Evolutionary conservation across 2,797 vertebrate genomes (phyloP), one percentile per base, ranked within the genome.

Genomic region (Champsocephalus esox): DNA sequence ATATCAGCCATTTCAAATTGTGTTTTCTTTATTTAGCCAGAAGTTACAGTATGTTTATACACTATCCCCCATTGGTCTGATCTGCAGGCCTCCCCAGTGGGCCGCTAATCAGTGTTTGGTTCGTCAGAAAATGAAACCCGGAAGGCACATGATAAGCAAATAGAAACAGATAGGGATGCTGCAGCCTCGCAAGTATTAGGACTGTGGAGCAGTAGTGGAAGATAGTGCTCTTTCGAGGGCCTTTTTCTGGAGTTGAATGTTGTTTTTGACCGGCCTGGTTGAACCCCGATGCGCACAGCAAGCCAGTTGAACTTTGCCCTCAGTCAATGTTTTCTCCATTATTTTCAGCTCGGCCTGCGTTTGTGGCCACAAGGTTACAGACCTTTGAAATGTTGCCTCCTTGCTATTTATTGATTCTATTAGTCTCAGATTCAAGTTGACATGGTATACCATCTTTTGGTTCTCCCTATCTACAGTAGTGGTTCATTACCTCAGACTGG

Each of bases 301-400:
- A 66, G 73, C 74, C 75, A 66, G n/a, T 60, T 75, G 75, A 87
- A 75, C 74, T 85, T 79, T 78, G 52, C 77, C 49, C 70, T 43
- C 34, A 61, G 52, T 45, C 73, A 24, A 65, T 82, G 70, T 84
- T 85, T 77, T 61, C 55, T 76, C 8, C 12, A 41, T 49, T 41
- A 62, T 48, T 67, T 66, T 57, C 21, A 41, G 56, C 66, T 51
- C 19, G 2, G 56, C 51, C 45, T 12, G 32, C 7, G 10, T 71
- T 75, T 74, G 63, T 60, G 48, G 69, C 48, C 28, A 12, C 48
- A 24, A 59, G n/a, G 24, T 78, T 83, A 59, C 38, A 60, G 59
- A 57, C 19, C 32, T 68, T 79, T 79, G 3, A 51, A 49, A 59
- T 28, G 12, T 72, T 61, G 12, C 34, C 45, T 75, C 48, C 12